Evolutionary conservation across 2,888 invertebrate genomes (phyloP).

Genomic region (Pyrocoelia pectoralis): DNA sequence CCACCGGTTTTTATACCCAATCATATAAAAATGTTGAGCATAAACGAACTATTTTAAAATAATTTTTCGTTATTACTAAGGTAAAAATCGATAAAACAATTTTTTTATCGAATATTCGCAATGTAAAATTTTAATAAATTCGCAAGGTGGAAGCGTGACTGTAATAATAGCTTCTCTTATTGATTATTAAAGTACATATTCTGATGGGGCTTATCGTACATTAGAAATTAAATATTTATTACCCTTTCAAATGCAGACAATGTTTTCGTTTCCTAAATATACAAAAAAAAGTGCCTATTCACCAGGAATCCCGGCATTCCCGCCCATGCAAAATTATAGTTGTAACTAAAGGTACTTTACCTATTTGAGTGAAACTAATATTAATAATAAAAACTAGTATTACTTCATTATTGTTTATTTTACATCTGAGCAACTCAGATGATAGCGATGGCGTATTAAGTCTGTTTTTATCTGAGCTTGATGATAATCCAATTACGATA

Average conservation of each 20-base stretch:
- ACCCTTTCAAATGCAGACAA: slow-evolving; percentile 30
- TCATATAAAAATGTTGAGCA: slow-evolving; percentile 33
- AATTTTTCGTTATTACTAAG: too few relatives aligned
- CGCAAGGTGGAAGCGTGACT: slow-evolving; percentile 9
- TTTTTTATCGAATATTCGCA: neutral
- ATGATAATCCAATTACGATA: too few relatives aligned
- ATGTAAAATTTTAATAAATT: slow-evolving; percentile 18
- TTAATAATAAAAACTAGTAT: too few relatives aligned
- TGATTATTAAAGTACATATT: slow-evolving; percentile 28
- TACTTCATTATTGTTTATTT: too few relatives aligned
- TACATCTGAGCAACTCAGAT: too few relatives aligned
- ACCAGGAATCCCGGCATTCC: slow-evolving; percentile 13
- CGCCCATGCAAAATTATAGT: too few relatives aligned
- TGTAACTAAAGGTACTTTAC: too few relatives aligned
- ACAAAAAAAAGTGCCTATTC: slow-evolving; percentile 18
- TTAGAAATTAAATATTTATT: slow-evolving; percentile 34
- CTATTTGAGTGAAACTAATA: too few relatives aligned
- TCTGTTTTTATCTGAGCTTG: too few relatives aligned
- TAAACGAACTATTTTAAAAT: too few relatives aligned
- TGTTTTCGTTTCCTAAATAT: slow-evolving; percentile 23
- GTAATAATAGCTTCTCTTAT: slow-evolving; percentile 13
- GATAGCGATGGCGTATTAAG: too few relatives aligned
- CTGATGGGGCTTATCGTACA: slow-evolving; percentile 26
- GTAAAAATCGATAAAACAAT: too few relatives aligned
- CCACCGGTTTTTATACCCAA: slow-evolving; percentile 38